Conservation (phyloP, 2,797 vertebrate genomes). For the Meriones psammophilus region DNA sequence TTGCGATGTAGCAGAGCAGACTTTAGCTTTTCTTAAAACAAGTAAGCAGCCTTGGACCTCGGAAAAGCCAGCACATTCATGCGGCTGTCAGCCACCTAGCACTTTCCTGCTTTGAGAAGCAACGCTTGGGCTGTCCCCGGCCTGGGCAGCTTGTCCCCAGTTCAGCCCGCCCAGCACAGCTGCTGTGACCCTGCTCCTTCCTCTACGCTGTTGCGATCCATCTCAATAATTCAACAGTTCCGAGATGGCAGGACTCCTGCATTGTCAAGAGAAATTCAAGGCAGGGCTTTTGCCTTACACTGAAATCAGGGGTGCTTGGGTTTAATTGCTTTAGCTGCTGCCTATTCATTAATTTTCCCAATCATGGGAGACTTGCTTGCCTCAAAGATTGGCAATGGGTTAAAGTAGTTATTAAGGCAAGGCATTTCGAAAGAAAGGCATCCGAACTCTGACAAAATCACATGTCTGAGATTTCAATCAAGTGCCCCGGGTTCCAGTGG, state of each 20-base stretch:
- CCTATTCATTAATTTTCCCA: slow-evolving; percentile 89
- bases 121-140: slow-evolving; percentile 86
- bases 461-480: slow-evolving; percentile 90
- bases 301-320: slow-evolving; percentile 87
- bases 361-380: slow-evolving; percentile 81
- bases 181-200: slow-evolving; percentile 91
- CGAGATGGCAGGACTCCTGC: slow-evolving; percentile 90
- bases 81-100: slow-evolving; percentile 91
- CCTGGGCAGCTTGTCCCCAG: not conserved
- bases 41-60: slow-evolving; percentile 90
- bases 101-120: slow-evolving; percentile 89
- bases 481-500: slow-evolving; percentile 84
- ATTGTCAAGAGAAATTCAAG: slow-evolving; percentile 88
- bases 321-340: slow-evolving; percentile 89
- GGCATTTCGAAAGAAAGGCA: slow-evolving; percentile 86
- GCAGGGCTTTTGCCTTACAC: slow-evolving; percentile 77
- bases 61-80: slow-evolving; percentile 85
- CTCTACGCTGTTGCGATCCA: slow-evolving; percentile 92
- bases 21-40: slow-evolving; percentile 94
- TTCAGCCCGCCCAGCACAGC: slow-evolving; percentile 88
- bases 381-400: slow-evolving; percentile 87
- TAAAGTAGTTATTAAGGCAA: slow-evolving; percentile 87
- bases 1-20: slow-evolving; percentile 94
- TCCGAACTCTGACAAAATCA: slow-evolving; percentile 90
- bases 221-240: slow-evolving; percentile 94